Evolutionary conservation across 64 coral and sea anemone genomes (phyloP).

Genomic region (Anthopleura sola): DNA sequence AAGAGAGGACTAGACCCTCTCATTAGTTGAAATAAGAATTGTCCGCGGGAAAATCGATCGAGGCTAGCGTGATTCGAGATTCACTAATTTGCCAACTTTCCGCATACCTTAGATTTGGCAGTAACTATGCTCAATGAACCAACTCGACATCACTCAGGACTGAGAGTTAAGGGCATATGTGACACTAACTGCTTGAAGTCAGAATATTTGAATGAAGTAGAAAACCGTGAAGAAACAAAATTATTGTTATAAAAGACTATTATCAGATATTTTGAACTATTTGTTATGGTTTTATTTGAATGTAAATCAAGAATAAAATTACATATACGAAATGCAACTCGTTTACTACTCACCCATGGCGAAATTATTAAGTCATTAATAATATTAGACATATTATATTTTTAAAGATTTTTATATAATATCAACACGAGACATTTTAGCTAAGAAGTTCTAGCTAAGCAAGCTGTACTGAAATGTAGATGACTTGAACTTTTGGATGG

Average conservation of each 20-base stretch:
- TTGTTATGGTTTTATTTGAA: not conserved
- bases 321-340: not conserved
- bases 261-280: not conserved
- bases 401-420: not conserved
- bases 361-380: not conserved
- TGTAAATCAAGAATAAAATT: not conserved
- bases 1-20: too few relatives aligned
- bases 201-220: too few relatives aligned
- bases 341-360: not conserved
- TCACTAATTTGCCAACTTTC: too few relatives aligned
- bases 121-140: too few relatives aligned
- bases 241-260: not conserved
- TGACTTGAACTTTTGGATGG: not conserved
- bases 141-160: too few relatives aligned
- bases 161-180: too few relatives aligned
- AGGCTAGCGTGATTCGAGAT: too few relatives aligned
- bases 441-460: not conserved
- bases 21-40: too few relatives aligned
- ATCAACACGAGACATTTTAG: not conserved
- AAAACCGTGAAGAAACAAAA: not conserved
- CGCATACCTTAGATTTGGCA: too few relatives aligned
- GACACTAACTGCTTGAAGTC: too few relatives aligned
- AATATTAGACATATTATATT: not conserved
- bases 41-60: too few relatives aligned
- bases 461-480: not conserved